Evolutionary conservation across 1,140 invertebrate genomes (phyloP).

Genomic region (Diorhabda elongata): DNA sequence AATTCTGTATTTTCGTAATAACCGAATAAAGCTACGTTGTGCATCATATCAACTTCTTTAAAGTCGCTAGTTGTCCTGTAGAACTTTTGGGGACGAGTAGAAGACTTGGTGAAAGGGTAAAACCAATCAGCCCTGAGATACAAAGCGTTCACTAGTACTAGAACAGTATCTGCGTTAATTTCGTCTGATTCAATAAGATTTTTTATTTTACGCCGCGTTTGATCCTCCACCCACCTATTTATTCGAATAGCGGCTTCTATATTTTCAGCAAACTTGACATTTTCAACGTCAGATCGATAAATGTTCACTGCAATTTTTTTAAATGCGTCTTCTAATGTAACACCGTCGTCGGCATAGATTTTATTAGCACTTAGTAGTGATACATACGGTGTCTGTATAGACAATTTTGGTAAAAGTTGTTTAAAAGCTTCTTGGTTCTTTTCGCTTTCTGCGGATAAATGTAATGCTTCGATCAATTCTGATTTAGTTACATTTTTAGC

Average conservation of each 20-base stretch:
- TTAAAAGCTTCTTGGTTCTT: constrained; percentile 5
- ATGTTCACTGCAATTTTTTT: constrained; percentile 7
- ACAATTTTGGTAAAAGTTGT: constrained; percentile 1
- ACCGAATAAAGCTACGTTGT: constrained; percentile 40
- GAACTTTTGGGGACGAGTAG: constrained; percentile 49
- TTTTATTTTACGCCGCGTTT: constrained; percentile 70
- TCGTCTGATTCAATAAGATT: constrained; percentile 57
- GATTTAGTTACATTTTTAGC: background rate
- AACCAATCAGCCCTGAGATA: constrained; percentile 73
- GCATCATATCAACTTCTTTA: constrained; percentile 39
- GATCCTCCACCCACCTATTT: constrained; percentile 66
- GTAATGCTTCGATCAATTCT: constrained; percentile 2
- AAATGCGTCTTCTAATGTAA: constrained; percentile 13
- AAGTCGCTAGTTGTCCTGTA: constrained; percentile 31
- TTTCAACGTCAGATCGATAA: constrained; percentile 48
- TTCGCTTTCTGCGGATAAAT: constrained; percentile 1
- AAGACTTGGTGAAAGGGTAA: constrained; percentile 52
- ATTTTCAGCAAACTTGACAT: constrained; percentile 53
- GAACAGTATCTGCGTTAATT: constrained; percentile 52
- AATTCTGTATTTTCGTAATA: constrained; percentile 51
- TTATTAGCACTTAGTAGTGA: constrained; percentile 8
- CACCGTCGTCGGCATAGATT: constrained; percentile 2
- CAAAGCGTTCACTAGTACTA: constrained; percentile 78
- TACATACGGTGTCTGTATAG: background rate
- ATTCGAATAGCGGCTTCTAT: constrained; percentile 50